These are phyloP conservation scores for Eristalis pertinax DNA, from an alignment of 2,888 invertebrate genomes.

Conservation along the genomic window DNA sequence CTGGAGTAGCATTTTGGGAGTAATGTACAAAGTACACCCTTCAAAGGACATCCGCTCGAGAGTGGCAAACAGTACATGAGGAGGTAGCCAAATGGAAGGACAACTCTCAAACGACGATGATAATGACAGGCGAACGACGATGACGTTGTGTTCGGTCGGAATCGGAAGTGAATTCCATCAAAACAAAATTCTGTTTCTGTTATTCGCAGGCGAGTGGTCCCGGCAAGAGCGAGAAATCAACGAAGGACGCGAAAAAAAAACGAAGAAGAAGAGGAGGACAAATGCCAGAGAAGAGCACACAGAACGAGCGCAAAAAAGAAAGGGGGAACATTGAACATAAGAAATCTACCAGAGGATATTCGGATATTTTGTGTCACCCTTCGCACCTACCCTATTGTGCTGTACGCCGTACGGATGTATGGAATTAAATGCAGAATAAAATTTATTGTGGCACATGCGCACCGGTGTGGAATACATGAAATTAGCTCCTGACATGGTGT, in stretches of 20 bases:
- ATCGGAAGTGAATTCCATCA: slow-evolving; percentile 71
- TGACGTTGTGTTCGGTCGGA: slow-evolving; percentile 83
- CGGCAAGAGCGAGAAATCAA: slow-evolving; percentile 31
- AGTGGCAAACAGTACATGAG: slow-evolving; percentile 46
- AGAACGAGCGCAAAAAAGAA: slow-evolving; percentile 28
- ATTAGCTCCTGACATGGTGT: slow-evolving; percentile 43
- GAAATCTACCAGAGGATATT: slow-evolving; percentile 60
- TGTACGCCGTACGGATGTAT: slow-evolving; percentile 56
- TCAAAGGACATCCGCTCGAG: slow-evolving; percentile 63
- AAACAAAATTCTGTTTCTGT: slow-evolving; percentile 59
- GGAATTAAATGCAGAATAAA: slow-evolving; percentile 64
- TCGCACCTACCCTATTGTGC: slow-evolving; percentile 68
- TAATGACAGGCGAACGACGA: slow-evolving; percentile 75
- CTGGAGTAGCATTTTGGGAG: slow-evolving; percentile 35
- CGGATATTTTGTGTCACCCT: slow-evolving; percentile 66
- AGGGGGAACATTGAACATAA: slow-evolving; percentile 48
- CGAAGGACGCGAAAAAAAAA: slow-evolving; percentile 19
- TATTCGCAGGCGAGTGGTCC: slow-evolving; percentile 30
- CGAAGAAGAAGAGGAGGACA: slow-evolving; percentile 4
- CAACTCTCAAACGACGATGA: slow-evolving; percentile 59
- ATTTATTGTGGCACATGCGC: slow-evolving; percentile 69
- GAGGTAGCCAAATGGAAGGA: slow-evolving; percentile 64
- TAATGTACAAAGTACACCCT: slow-evolving; percentile 38
- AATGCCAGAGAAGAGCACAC: slow-evolving; percentile 26
- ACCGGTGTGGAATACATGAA: slow-evolving; percentile 50